Evolutionary conservation across 64 coral and sea anemone species (phyloP).

Genomic region (Exaiptasia diaphana): DNA sequence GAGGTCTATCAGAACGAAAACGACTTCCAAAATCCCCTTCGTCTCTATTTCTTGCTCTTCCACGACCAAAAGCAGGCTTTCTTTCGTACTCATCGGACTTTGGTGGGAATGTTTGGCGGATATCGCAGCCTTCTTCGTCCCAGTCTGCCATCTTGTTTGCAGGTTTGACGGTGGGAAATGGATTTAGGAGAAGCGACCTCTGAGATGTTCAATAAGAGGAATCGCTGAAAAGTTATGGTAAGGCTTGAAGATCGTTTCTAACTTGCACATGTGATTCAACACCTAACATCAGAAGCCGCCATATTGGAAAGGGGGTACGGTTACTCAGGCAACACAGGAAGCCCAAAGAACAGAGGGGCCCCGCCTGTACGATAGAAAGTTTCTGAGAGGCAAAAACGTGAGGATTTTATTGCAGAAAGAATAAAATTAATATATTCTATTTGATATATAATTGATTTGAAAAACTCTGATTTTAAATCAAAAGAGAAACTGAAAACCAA

Average conservation of each 20-base stretch:
- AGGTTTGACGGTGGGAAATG: not conserved
- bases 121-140: conserved; percentile 28
- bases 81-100: not conserved
- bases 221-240: not conserved
- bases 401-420: too few relatives aligned
- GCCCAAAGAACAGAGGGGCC: not conserved
- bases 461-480: too few relatives aligned
- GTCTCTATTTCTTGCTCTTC: conserved; percentile 13
- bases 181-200: not conserved
- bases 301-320: not conserved
- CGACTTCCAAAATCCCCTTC: not conserved
- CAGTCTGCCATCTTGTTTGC: conserved; percentile 45
- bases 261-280: too few relatives aligned
- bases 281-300: not conserved
- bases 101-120: not conserved
- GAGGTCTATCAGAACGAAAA: not conserved
- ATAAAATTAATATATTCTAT: too few relatives aligned
- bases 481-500: too few relatives aligned
- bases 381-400: too few relatives aligned
- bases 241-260: not conserved
- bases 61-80: conserved; percentile 36
- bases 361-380: too few relatives aligned
- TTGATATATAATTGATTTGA: too few relatives aligned
- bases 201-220: not conserved
- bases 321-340: not conserved